Base-by-base conservation (phyloP, 2,797 vertebrate genomes). In the Acrossocheilus fasciatus region DNA sequence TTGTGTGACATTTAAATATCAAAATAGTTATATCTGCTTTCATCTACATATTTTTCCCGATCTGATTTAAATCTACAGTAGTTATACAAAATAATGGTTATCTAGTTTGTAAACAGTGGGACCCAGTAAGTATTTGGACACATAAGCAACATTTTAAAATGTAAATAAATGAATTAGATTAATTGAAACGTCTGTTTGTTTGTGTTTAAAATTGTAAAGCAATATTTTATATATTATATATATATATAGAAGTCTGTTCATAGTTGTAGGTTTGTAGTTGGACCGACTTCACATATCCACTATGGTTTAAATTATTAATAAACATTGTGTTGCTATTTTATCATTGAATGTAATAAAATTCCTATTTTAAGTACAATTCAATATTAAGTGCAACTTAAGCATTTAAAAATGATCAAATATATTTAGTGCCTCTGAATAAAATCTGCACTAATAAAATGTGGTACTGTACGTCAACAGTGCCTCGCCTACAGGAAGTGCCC, bases 401-500 rank as follows among this genome's bases (percentile, higher is more conserved):
- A 4, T 54, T 30, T 14, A 18, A 23, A 39, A 20, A 9, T 81
- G 14, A n/a, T 64, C 6, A 81, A 52, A 81, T 68, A 18, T 20
- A 54, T 70, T 54, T 54, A 50, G 4, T 9, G 18, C 18, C 30
- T 39, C 14, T 26, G 41, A 59, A 83, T 14, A 45, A 45, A 36
- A 64, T n/a, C 43, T 82, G 50, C 47, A 86, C 4, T 20, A 64
- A 62, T 88, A 81, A 81, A 78, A 88, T 69, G 62, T 66, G 4
- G 18, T 45, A 14, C 47, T 72, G 64, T 78, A 83, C 54, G 23
- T 86, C 86, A 87, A 43, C 73, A 82, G 50, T 52, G 75, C 85
- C 79, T 85, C 30, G 47, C 80, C 85, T 84, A 86, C 73, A 88
- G 86, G 89, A 90, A 82, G 84, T 86, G 83, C 64, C 72, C 76